A percentile compares a stretch with the other conserved stretches of the same genome.
Conservation (phyloP, 1,140 invertebrate genomes). For the Oedothorax gibbosus region DNA sequence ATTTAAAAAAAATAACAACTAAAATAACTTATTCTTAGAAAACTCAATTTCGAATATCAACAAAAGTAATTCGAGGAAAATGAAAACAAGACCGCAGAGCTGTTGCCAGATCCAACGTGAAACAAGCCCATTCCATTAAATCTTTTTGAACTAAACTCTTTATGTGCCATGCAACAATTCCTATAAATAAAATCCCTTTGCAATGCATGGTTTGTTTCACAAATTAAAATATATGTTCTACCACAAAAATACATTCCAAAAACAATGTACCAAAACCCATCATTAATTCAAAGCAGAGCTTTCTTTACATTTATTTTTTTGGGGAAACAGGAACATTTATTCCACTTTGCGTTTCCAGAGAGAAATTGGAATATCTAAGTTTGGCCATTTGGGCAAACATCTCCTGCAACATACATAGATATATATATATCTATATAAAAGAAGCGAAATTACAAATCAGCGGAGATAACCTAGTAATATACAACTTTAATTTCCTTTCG, state of each 20-base stretch:
- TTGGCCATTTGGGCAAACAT: constrained; percentile 33
- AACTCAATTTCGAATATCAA: no score
- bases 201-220: no score
- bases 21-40: no score
- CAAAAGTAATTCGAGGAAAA: no score
- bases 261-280: neutral
- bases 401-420: neutral
- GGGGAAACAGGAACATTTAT: constrained; percentile 32
- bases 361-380: constrained; percentile 58
- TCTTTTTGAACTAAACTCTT: no score
- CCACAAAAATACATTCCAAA: neutral
- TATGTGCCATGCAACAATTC: no score
- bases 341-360: constrained; percentile 51
- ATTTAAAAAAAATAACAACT: no score
- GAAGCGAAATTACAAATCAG: constrained; percentile 60
- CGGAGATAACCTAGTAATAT: constrained; percentile 58
- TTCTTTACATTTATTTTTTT: constrained; percentile 17
- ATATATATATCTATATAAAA: constrained; percentile 46
- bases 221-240: neutral
- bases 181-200: no score
- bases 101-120: no score
- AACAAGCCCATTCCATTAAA: no score
- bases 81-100: no score
- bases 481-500: constrained; percentile 59
- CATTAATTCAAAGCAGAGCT: constrained; percentile 29